Base-by-base conservation (phyloP, 2,113 vertebrate genomes). In the Paralichthys olivaceus region DNA sequence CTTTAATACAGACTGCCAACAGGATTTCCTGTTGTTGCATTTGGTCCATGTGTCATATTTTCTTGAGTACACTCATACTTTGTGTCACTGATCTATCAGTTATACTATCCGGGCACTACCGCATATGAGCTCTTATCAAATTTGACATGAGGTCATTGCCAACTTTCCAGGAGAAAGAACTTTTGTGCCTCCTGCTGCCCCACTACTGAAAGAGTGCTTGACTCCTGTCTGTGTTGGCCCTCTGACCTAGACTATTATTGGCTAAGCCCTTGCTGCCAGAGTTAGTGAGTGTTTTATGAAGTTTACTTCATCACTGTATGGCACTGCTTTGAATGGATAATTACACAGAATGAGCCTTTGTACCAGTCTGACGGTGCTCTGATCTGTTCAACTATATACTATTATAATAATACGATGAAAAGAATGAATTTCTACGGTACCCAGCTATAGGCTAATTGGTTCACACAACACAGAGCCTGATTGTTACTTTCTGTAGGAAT, bases 211-310 rank as follows among this genome's bases (percentile, higher is more conserved):
- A 66, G 51, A 68, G 57, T 51, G 63, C 29, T 84, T 69, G 59
- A 69, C 60, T 80, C 29, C 22, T 22, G 57, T 62, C 60, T 17
- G 29, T 40, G 20, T 53, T 53, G 74, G 49, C 49, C 49, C 69
- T 57, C 2, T 72, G 75, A 79, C 47, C 72, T 53, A 11, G 26
- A 65, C 72, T 77, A 73, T 80, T 77, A 69, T 79, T 69, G 75
- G 80, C 61, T 72, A 55, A 71, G 81, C 72, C 55, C 64, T 77
- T 75, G 61, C 17, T 40, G 68, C 61, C 17, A 51, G 53, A 43
- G 28, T 66, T 57, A 77, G 22, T 61, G 55, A 70, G 75, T 73
- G 68, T 79, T 85, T 72, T 62, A 64, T 72, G 23, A 69, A 28
- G 49, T 54, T 62, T 20, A 65, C 34, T 72, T 32, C 29, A 40